Percentiles rank a stretch among this genome's conserved stretches.
Conservation (phyloP, 2,888 invertebrate genomes). For the Drosophila greeni region DNA sequence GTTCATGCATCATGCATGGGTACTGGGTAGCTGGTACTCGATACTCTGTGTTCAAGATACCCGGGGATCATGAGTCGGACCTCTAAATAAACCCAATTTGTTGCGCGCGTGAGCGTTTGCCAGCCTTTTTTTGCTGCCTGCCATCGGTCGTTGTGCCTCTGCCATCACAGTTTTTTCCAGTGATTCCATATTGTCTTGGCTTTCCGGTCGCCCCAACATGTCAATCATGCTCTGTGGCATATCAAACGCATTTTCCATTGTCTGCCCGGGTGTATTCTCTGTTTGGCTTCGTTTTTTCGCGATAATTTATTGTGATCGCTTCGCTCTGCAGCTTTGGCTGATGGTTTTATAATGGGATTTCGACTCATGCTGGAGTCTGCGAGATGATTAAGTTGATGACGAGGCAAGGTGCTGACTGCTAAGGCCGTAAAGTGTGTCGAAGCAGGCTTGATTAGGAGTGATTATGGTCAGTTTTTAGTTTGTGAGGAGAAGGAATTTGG, state of each 20-base stretch:
- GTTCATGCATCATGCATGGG: conserved; percentile 62
- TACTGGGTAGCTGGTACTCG: conserved; percentile 17
- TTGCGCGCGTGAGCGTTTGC: conserved; percentile 62
- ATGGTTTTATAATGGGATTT: conserved; percentile 51
- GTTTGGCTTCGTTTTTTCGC: conserved; percentile 22
- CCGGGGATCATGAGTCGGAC: conserved; percentile 25
- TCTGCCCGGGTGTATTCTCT: conserved; percentile 32
- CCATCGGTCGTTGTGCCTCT: conserved; percentile 30
- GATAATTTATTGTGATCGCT: conserved; percentile 38
- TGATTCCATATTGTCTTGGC: conserved; percentile 41
- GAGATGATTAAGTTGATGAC: conserved; percentile 19
- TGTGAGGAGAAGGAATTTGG: background rate
- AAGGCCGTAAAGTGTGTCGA: conserved; percentile 19
- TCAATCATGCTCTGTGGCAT: conserved; percentile 69
- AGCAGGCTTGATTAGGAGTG: conserved; percentile 16
- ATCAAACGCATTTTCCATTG: conserved; percentile 44
- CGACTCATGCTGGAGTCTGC: background rate
- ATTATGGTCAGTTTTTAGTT: conserved; percentile 10
- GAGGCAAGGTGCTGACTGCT: conserved; percentile 17
- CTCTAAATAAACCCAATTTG: conserved; percentile 65
- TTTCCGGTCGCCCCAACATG: conserved; percentile 77
- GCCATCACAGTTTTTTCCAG: conserved; percentile 1
- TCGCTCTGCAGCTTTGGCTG: conserved; percentile 55
- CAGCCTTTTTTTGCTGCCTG: conserved; percentile 23
- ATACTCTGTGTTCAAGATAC: background rate